Evolutionary conservation across 2,113 vertebrate genomes (phyloP), one percentile per base, ranked within the genome.

Genomic region (Pseudonaja textilis): DNA sequence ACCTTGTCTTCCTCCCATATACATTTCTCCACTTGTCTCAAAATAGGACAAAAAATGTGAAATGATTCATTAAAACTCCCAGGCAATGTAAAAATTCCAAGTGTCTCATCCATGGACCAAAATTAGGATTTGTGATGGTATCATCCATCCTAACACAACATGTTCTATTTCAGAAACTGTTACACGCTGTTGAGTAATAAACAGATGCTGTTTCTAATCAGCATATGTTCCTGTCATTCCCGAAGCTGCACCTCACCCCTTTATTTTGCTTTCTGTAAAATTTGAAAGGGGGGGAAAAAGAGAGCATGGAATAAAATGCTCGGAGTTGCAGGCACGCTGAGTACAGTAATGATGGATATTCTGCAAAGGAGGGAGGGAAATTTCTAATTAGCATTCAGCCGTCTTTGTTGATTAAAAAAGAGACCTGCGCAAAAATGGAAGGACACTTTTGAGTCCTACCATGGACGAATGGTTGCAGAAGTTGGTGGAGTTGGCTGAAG

Each of bases 201-300:
- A 96, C 96, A 95, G 93, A 94, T 94, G 96, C 88, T 94, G 96
- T 94, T n/a, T 96, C 95, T 95, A 95, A 96, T 95, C 95, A 94
- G 94, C 18, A 93, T 91, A 95, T 95, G 93, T 94, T 93, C 94
- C 61, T 95, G 94, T 91, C 95, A 91, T 94, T 93, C n/a, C 34
- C 26, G 18, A 87, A 54, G 94, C 94, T 92, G 93, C 90, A 96
- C 92, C 93, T 92, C 93, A 29, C 89, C 88, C 10, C 86, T 95
- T 96, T 69, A 95, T 89, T 88, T 91, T 93, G 55, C 95, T 96
- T 96, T 92, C 93, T 93, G 96, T 22, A 91, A 91, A 55, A 20
- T 90, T 93, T 92, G 91, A 92, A 64, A 56, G 92, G 2, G 47
- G 2, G 47, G 7, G 7, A 47, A 61, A 25, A 1, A 2, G 0